These are phyloP conservation scores for Mormyrops boulengeri DNA, from an alignment of 2,797 vertebrate genomes.

Conservation along the genomic window DNA sequence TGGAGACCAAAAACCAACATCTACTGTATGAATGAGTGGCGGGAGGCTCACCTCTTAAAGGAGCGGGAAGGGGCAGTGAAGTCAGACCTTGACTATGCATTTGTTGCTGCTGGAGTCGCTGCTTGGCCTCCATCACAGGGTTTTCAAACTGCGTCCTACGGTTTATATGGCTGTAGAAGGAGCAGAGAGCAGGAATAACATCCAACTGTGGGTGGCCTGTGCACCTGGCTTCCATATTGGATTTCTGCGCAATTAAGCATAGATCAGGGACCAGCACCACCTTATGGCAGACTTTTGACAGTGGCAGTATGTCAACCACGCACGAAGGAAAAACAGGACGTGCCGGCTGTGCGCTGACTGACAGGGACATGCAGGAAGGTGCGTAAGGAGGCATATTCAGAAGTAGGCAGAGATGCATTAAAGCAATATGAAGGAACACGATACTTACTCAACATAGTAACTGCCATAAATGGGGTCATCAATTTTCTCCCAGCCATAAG, in stretches of 20 bases:
- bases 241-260: neutral
- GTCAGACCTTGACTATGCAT: constrained; percentile 94
- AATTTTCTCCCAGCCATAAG: constrained; percentile 93
- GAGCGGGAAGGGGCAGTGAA: constrained; percentile 76
- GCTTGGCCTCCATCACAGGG: constrained; percentile 96
- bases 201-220: neutral
- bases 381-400: neutral
- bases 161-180: constrained; percentile 85
- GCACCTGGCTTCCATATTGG: neutral
- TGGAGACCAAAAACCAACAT: neutral
- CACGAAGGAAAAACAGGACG: neutral
- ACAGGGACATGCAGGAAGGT: neutral
- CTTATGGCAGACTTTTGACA: neutral
- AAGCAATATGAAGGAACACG: constrained; percentile 34
- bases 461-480: constrained; percentile 88
- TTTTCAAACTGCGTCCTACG: constrained; percentile 99
- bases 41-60: constrained; percentile 38
- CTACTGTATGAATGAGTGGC: neutral
- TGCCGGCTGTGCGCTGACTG: neutral
- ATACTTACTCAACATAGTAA: constrained; percentile 90
- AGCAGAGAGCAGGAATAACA: neutral
- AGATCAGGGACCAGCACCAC: neutral
- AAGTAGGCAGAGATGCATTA: neutral
- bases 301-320: neutral
- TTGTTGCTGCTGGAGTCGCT: constrained; percentile 90